phyloP scores from a whole-genome alignment of 2,888 invertebrate species.

The Amphipoea lucens region DNA sequence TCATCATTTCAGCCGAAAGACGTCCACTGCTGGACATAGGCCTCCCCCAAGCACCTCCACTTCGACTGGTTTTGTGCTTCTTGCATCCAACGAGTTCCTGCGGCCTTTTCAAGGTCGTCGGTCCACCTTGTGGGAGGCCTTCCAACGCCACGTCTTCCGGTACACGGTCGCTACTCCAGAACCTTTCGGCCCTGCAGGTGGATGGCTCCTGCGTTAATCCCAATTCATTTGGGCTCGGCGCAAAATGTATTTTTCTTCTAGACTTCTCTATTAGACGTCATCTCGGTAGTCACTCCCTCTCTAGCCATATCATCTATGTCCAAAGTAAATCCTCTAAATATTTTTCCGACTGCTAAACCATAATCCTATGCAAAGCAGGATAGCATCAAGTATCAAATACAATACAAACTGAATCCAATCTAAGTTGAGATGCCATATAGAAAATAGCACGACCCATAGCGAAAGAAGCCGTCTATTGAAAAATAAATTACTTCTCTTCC shows the following conservation, averaged over 20 bases:
- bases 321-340: neutral
- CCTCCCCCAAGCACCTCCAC: too few species aligned
- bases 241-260: neutral
- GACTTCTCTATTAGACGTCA: neutral
- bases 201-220: neutral
- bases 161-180: too few species aligned
- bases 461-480: constrained; percentile 7
- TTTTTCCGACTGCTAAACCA: neutral
- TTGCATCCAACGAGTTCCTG: too few species aligned
- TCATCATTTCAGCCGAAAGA: too few species aligned
- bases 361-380: constrained; percentile 16
- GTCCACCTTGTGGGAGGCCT: too few species aligned
- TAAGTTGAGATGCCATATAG: constrained; percentile 37
- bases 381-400: constrained; percentile 12
- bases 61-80: too few species aligned
- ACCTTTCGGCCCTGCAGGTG: too few species aligned
- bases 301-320: neutral
- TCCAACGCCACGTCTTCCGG: too few species aligned
- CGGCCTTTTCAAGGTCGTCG: too few species aligned
- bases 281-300: neutral
- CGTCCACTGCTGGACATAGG: too few species aligned
- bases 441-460: constrained; percentile 1
- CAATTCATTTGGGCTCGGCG: neutral
- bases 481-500: constrained; percentile 26
- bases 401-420: constrained; percentile 28